A percentile compares a stretch with the other conserved stretches of the same genome.
Conservation (phyloP, 1,140 invertebrate genomes). For the Danaus melanippus region DNA sequence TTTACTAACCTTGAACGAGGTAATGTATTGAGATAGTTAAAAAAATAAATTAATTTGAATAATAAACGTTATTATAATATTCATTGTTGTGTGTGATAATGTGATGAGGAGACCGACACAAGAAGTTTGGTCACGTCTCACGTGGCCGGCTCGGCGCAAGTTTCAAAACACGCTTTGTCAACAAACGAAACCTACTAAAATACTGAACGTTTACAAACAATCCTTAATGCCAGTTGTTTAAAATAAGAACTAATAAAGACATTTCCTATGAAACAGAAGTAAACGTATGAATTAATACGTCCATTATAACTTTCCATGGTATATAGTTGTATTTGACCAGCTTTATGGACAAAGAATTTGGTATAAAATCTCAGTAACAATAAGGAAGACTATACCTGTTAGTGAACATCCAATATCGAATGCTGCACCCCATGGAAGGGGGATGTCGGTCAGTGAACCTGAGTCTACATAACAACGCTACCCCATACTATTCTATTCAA, state of each 20-base stretch:
- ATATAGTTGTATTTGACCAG: neutral
- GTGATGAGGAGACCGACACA: constrained; percentile 5
- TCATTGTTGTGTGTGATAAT: no score
- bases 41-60: no score
- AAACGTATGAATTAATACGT: neutral
- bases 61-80: no score
- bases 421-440: constrained; percentile 54
- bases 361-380: neutral
- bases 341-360: neutral
- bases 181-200: constrained; percentile 19
- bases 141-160: constrained; percentile 28
- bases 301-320: neutral
- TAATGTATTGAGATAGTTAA: no score
- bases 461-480: constrained; percentile 13
- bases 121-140: constrained; percentile 25
- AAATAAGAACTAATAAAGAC: constrained; percentile 17
- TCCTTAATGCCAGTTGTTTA: constrained; percentile 26
- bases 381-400: constrained; percentile 8
- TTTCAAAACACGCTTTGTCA: constrained; percentile 48
- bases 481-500: constrained; percentile 3
- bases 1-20: no score
- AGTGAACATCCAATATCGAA: constrained; percentile 15
- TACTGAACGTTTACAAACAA: constrained; percentile 44
- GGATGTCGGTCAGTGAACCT: constrained; percentile 50
- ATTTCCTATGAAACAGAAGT: constrained; percentile 8